Evolutionary conservation across 2,113 vertebrate genomes (phyloP), one percentile per base, ranked within the genome.

Genomic region (Trematocara unimaculatum): DNA sequence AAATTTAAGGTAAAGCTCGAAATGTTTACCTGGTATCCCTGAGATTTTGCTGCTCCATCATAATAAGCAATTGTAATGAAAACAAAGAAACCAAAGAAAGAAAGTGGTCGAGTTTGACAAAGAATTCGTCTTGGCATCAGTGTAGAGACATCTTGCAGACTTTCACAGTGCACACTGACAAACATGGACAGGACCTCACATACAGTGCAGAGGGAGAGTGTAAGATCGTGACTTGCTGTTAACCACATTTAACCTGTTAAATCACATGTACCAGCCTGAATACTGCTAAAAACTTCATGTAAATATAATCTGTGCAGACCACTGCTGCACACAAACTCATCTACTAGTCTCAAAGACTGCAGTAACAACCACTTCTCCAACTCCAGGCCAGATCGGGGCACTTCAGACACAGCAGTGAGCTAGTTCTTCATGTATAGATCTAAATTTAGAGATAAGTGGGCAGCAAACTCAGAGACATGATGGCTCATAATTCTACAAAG

Each of bases 91-190:
- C 14, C 42, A n/a, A 45, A 51, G 42, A 17, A 11, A 67, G 9
- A 62, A 17, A 31, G 13, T 26, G 11, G 26, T 23, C n/a, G 12
- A 64, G 15, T 67, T 40, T 45, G 40, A 74, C 58, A 5, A 35
- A 58, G 11, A 53, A 29, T 42, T 6, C 15, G 31, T 80, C 58
- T 84, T 92, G 89, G 90, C 90, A 83, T 53, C 29, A 14, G 56
- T 7, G n/a, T 54, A 15, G 53, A 40, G 26, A 88, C 91, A 94
- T 92, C 83, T 90, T 93, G 87, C 83, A 84, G 82, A 82, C 51
- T 88, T 93, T 94, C 89, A 91, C 90, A 88, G 92, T 29, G 8
- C 90, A 91, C 60, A 47, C 64, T 86, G 87, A 90, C 56, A 53
- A 80, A 70, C 54, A 72, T 35, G 62, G 74, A 81, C 82, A 78